These are phyloP conservation scores for Enteromius unitaeniatus DNA, from an alignment of 2,797 vertebrate genomes.

Conservation along the genomic window DNA sequence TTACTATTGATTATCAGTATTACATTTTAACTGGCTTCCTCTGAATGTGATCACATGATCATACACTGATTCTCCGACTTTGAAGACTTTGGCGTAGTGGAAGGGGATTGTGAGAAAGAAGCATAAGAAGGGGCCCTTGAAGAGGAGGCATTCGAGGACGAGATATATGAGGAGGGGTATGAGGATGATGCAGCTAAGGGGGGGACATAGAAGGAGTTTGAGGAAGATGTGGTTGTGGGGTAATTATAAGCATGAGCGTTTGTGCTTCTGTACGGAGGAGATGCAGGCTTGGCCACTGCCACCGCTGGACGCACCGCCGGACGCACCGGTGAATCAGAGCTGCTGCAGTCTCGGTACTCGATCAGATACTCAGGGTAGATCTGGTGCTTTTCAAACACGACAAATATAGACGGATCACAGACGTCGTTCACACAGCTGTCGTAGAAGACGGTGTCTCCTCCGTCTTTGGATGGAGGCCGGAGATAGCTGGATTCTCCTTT, in stretches of 20 bases:
- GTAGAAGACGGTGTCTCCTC: conserved; percentile 68
- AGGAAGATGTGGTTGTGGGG: background rate
- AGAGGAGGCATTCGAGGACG: background rate
- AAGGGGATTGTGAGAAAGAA: background rate
- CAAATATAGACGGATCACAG: conserved; percentile 73
- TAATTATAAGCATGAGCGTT: background rate
- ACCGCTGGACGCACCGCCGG: background rate
- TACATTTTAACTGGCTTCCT: background rate
- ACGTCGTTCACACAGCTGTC: conserved; percentile 79
- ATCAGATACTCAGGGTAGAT: conserved; percentile 81
- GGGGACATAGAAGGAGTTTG: background rate
- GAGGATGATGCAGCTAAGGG: background rate
- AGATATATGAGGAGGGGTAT: background rate
- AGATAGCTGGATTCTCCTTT: conserved; percentile 74
- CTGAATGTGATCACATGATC: background rate
- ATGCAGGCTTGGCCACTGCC: background rate
- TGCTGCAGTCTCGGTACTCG: conserved; percentile 62
- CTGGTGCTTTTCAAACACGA: conserved; percentile 79
- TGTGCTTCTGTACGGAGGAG: background rate
- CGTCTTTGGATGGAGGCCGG: conserved; percentile 74
- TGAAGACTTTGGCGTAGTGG: background rate
- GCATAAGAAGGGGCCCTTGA: background rate
- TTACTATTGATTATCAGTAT: background rate
- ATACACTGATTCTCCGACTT: background rate
- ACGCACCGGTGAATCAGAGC: background rate